phyloP scores from a whole-genome alignment of 2,888 invertebrate species.

The Ditula angustiorana region DNA sequence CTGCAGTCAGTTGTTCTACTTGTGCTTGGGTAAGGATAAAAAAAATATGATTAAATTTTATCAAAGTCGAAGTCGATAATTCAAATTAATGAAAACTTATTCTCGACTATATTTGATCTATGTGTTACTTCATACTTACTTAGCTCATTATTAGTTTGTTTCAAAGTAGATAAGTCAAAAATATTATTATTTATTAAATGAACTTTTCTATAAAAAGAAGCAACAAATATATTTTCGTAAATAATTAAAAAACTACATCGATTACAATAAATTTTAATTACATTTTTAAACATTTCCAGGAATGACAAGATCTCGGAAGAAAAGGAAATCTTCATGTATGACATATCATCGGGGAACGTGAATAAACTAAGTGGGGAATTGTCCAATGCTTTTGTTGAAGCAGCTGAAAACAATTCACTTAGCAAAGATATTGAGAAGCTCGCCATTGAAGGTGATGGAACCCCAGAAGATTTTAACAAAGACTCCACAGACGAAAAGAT shows the following conservation, averaged over 20 bases:
- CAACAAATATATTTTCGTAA: too few species aligned
- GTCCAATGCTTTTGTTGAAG: slow-evolving; percentile 93
- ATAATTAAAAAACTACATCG: too few species aligned
- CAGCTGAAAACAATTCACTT: slow-evolving; percentile 93
- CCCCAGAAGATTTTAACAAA: slow-evolving; percentile 72
- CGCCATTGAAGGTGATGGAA: slow-evolving; percentile 81
- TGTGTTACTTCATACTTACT: too few species aligned
- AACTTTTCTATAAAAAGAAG: too few species aligned
- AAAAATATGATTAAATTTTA: slow-evolving; percentile 39
- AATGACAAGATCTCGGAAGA: slow-evolving; percentile 78
- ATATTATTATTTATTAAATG: too few species aligned
- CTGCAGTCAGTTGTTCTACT: slow-evolving; percentile 93
- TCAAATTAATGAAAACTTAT: too few species aligned
- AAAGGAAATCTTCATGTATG: slow-evolving; percentile 95
- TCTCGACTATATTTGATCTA: too few species aligned
- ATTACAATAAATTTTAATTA: too few species aligned
- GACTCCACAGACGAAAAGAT: slow-evolving; percentile 56
- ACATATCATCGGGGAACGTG: slow-evolving; percentile 89
- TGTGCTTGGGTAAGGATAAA: slow-evolving; percentile 89
- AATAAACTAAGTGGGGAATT: slow-evolving; percentile 93
- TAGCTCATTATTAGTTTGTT: too few species aligned
- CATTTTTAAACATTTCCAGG: slow-evolving; percentile 64
- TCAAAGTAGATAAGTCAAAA: too few species aligned
- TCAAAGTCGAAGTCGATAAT: too few species aligned
- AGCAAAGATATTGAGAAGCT: slow-evolving; percentile 87